Evolutionary conservation across 2,797 vertebrate genomes (phyloP).

Genomic region (Enteromius argenteus): DNA sequence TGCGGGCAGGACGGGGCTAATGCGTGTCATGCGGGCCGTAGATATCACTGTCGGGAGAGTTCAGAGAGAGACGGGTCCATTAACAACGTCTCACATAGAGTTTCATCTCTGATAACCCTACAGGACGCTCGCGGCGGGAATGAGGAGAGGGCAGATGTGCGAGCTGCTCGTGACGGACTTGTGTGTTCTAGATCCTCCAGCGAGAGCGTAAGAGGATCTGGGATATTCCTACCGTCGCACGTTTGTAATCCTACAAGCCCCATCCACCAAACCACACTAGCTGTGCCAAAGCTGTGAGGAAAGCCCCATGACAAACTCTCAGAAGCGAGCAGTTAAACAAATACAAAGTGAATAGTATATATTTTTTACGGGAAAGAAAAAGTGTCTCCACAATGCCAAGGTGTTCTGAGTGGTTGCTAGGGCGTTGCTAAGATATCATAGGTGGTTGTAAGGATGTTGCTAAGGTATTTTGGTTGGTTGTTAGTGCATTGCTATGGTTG

Average conservation of each 20-base stretch:
- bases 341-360: neutral
- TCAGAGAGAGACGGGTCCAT: slow-evolving; percentile 30
- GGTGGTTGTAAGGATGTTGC: neutral
- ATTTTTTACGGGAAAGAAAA: neutral
- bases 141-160: slow-evolving; percentile 28
- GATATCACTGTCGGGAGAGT: slow-evolving; percentile 18
- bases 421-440: neutral
- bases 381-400: neutral
- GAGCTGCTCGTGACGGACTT: neutral
- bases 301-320: neutral
- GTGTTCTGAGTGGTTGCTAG: neutral
- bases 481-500: neutral
- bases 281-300: neutral
- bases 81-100: neutral
- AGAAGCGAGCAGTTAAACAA: neutral
- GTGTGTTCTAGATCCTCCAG: neutral
- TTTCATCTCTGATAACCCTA: slow-evolving; percentile 14
- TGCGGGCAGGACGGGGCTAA: slow-evolving; percentile 14
- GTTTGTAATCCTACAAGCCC: slow-evolving; percentile 11
- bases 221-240: neutral
- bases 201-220: slow-evolving; percentile 12
- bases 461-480: neutral
- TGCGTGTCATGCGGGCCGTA: slow-evolving; percentile 20
- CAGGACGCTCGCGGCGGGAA: neutral
- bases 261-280: neutral